phyloP scores from a whole-genome alignment of 2,888 invertebrate species.

The Diaperis boleti region DNA sequence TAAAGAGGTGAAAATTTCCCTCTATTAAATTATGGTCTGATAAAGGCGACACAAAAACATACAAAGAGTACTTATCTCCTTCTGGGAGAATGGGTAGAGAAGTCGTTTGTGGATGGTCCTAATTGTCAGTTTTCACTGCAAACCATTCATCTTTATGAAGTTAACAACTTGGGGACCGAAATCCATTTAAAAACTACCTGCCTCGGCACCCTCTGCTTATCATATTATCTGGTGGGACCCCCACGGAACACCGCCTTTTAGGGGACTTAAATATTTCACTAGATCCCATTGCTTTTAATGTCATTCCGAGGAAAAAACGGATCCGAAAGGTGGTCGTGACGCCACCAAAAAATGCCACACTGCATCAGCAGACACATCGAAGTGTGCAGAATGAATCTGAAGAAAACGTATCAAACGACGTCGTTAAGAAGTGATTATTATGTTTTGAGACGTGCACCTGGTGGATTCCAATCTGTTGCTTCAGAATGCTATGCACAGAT shows the following conservation, averaged over 20 bases:
- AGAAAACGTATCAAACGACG: too few relatives aligned
- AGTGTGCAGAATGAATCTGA: too few relatives aligned
- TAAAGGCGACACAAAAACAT: slow-evolving; percentile 48
- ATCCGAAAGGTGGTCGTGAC: not conserved
- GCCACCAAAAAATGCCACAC: too few relatives aligned
- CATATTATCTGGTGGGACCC: slow-evolving; percentile 46
- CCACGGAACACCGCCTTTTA: slow-evolving; percentile 35
- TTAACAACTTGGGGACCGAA: slow-evolving; percentile 61
- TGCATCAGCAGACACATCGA: too few relatives aligned
- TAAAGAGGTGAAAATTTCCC: slow-evolving; percentile 46
- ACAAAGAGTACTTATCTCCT: slow-evolving; percentile 61
- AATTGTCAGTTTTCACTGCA: slow-evolving; percentile 64
- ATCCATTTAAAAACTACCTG: slow-evolving; percentile 65
- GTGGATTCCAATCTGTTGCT: too few relatives aligned
- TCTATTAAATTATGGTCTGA: slow-evolving; percentile 45
- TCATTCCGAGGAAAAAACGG: not conserved
- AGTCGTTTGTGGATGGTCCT: slow-evolving; percentile 59
- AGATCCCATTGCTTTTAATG: slow-evolving; percentile 31
- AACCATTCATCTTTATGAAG: slow-evolving; percentile 64
- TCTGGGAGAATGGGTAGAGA: slow-evolving; percentile 60
- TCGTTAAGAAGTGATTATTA: too few relatives aligned
- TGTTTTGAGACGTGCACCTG: too few relatives aligned
- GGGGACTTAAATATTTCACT: slow-evolving; percentile 38
- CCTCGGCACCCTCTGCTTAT: slow-evolving; percentile 52
- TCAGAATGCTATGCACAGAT: too few relatives aligned